Percentiles rank a stretch among this genome's conserved stretches.
Conservation (phyloP, 2,888 invertebrate genomes). For the Aspidiotus destructor region DNA sequence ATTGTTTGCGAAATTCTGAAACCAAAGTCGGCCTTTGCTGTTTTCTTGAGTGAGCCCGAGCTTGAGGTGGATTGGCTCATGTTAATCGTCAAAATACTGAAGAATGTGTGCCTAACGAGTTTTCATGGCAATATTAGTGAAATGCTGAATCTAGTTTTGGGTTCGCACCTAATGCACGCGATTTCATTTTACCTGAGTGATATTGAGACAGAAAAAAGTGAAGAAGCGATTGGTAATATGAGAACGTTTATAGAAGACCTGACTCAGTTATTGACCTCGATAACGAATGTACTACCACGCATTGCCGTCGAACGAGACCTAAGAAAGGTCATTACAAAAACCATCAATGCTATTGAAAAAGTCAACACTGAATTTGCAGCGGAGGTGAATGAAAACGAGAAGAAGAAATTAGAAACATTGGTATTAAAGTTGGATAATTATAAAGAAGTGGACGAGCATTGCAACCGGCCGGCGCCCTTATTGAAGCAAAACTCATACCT, state of each 20-base stretch:
- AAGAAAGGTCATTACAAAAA: slow-evolving; percentile 38
- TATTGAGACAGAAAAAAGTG: slow-evolving; percentile 33
- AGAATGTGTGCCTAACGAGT: slow-evolving; percentile 29
- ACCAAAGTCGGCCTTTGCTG: slow-evolving; percentile 16
- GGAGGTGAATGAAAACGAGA: slow-evolving; percentile 25
- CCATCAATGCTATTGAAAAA: slow-evolving; percentile 37
- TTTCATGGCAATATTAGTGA: slow-evolving; percentile 12
- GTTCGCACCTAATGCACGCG: slow-evolving; percentile 14
- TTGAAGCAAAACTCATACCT: slow-evolving; percentile 41
- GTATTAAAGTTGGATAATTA: slow-evolving; percentile 13
- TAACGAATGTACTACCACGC: slow-evolving; percentile 41
- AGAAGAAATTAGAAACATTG: slow-evolving; percentile 29
- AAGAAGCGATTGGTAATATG: slow-evolving; percentile 37
- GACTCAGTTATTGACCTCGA: slow-evolving; percentile 39
- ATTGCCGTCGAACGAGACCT: slow-evolving; percentile 40
- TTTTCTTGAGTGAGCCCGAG: slow-evolving; percentile 16
- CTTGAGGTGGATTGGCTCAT: slow-evolving; percentile 27
- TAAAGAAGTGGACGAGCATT: slow-evolving; percentile 28
- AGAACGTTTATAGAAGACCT: slow-evolving; percentile 38
- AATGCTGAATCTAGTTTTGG: slow-evolving; percentile 17
- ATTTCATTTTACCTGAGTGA: slow-evolving; percentile 34
- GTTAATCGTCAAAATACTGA: slow-evolving; percentile 27
- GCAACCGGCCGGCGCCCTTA: slow-evolving; percentile 29
- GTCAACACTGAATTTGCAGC: slow-evolving; percentile 36
- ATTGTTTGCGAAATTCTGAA: slow-evolving; percentile 27